Base-by-base conservation (phyloP, 35 echinoderm and acorn worm species). In the Apostichopus californicus region DNA sequence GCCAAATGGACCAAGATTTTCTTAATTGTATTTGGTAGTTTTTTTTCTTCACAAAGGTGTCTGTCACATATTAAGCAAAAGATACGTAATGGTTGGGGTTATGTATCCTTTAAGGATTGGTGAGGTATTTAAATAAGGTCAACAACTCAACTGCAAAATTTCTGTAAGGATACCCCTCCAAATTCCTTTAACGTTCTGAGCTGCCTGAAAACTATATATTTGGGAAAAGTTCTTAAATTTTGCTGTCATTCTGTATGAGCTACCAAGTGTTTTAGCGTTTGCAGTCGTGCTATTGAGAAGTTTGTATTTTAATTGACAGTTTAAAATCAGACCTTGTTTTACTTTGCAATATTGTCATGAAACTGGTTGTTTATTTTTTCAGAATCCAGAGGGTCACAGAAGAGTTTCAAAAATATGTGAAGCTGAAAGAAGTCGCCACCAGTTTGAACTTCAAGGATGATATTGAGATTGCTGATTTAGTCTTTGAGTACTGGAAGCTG, bases 401-500 rank as follows among this genome's bases (percentile, higher is more conserved):
- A 55, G 94, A 98, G 77, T 98, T 98, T 88, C 93, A 95, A 88
- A 92, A 95, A 60, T 95, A 98, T 59, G 92, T 87, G 5, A 95
- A 95, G 92, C 59, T 85, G 52, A 95, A 98, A 46, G 94, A 95
- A 8, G 92, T 98, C 0, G 92, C 84, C 6, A 83, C 28, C 54
- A 73, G 87, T 10, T 63, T 97, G 8, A 77, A 86, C 57, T 92
- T 98, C 87, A 98, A 98, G 86, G 94, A 98, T 57, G 94, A 98
- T 73, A 46, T 94, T 0, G 94, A 98, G 9, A 79, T 77, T 15
- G 94, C 95, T n/a, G 96, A 98, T 66, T 54, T 89, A 78, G 80
- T 98, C 56, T 95, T 91, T 86, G 94, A 98, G 54, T 98, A 95
- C 86, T 98, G 96, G 96, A 98, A 98, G 86, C 83, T 98, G 26